These are phyloP conservation scores for Clupea harengus DNA, from an alignment of 2,113 vertebrate genomes.

Conservation along the genomic window DNA sequence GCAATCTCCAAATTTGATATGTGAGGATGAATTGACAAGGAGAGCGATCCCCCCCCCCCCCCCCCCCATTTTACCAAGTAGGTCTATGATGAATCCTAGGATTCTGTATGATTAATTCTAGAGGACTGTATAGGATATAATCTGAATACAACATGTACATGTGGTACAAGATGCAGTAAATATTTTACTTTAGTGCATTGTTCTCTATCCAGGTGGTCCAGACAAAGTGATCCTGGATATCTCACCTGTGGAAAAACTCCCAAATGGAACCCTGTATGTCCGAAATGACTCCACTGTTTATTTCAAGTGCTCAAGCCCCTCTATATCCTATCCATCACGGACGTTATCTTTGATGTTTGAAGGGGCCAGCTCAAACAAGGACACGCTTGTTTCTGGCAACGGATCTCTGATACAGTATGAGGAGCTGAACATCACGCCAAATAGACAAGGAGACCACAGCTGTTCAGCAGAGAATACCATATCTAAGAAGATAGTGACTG, in stretches of 20 bases:
- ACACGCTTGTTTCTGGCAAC: conserved; percentile 38
- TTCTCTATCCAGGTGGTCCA: conserved; percentile 68
- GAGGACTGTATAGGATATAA: not conserved
- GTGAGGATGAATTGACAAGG: not conserved
- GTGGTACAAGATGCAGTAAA: not conserved
- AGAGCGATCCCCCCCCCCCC: too few relatives aligned
- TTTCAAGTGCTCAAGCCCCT: conserved; percentile 68
- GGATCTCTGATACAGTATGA: conserved; percentile 51
- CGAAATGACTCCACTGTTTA: conserved; percentile 49
- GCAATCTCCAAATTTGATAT: not conserved
- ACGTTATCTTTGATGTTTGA: conserved; percentile 65
- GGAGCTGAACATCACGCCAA: conserved; percentile 55
- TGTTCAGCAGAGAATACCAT: conserved; percentile 68
- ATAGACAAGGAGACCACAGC: conserved; percentile 75
- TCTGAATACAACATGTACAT: too few relatives aligned
- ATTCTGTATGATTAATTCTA: not conserved
- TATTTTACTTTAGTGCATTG: not conserved
- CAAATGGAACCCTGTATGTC: conserved; percentile 68
- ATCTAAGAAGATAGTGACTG: conserved; percentile 47
- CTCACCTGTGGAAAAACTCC: conserved; percentile 40
- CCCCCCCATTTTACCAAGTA: not conserved
- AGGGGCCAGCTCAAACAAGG: not conserved
- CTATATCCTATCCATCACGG: conserved; percentile 53
- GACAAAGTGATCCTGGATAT: conserved; percentile 54
- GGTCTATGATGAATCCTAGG: not conserved